phyloP scores from a whole-genome alignment of 2,113 vertebrate species.

The Danionella cerebrum region DNA sequence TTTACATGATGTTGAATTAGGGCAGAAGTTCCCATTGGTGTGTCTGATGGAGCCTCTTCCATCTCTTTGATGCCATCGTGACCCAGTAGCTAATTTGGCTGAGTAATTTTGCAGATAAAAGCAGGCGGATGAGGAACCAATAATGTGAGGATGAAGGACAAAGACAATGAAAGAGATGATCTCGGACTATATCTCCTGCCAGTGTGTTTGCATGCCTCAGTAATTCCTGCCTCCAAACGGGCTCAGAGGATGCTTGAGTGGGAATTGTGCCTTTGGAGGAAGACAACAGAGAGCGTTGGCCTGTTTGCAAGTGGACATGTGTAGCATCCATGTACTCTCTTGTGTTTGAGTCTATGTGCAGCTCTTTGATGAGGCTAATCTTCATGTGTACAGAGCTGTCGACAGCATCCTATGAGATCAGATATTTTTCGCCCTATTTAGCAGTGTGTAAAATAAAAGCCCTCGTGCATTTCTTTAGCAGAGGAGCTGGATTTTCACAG shows the following conservation, averaged over 20 bases:
- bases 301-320: slow-evolving; percentile 59
- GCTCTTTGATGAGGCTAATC: slow-evolving; percentile 18
- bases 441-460: slow-evolving; percentile 29
- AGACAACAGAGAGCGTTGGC: slow-evolving; percentile 42
- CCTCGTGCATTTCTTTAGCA: slow-evolving; percentile 20
- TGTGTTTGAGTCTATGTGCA: slow-evolving; percentile 16
- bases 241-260: slow-evolving; percentile 52
- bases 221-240: slow-evolving; percentile 49
- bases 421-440: slow-evolving; percentile 59
- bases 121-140: neutral
- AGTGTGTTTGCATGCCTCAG: slow-evolving; percentile 56
- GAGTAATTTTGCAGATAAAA: slow-evolving; percentile 8
- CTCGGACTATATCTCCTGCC: slow-evolving; percentile 1
- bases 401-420: slow-evolving; percentile 51
- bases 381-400: slow-evolving; percentile 5
- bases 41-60: neutral
- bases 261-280: slow-evolving; percentile 47
- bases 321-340: slow-evolving; percentile 43
- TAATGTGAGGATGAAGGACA: neutral
- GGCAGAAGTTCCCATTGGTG: neutral
- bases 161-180: neutral
- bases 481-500: neutral
- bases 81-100: neutral
- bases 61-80: neutral
- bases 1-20: neutral